Conservation (phyloP, 2,113 vertebrate genomes). For the Neoarius graeffei region DNA sequence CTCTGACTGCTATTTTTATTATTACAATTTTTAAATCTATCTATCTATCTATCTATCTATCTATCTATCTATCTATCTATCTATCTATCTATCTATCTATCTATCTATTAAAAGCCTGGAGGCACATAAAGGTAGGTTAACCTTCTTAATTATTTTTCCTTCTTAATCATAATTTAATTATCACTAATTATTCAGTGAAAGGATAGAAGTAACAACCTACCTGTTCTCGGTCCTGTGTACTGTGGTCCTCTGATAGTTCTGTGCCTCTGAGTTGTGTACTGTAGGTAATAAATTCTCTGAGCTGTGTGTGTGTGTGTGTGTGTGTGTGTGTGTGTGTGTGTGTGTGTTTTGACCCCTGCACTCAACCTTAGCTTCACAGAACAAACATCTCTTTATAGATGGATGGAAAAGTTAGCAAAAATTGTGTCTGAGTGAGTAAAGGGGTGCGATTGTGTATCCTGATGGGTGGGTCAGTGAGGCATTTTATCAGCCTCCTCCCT, state of each 20-base stretch:
- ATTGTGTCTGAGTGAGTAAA: conserved; percentile 56
- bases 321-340: conserved; percentile 58
- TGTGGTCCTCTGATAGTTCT: conserved; percentile 60
- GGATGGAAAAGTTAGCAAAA: conserved; percentile 56
- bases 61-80: not conserved
- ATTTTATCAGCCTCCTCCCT: conserved; percentile 33
- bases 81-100: not conserved
- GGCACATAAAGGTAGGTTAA: not conserved
- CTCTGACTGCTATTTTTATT: not conserved
- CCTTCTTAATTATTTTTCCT: not conserved
- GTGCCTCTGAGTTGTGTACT: conserved; percentile 63
- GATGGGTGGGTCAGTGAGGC: conserved; percentile 21
- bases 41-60: not conserved
- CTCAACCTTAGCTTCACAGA: conserved; percentile 59
- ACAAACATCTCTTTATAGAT: conserved; percentile 68
- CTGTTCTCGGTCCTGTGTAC: conserved; percentile 65
- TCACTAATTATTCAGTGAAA: conserved; percentile 10
- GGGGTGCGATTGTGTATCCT: conserved; percentile 41
- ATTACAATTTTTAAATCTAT: not conserved
- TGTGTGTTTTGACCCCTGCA: conserved; percentile 49
- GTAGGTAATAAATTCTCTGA: conserved; percentile 73
- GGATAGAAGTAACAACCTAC: conserved; percentile 62
- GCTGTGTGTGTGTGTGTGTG: conserved; percentile 55
- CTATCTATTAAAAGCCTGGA: not conserved
- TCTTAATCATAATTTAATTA: not conserved